These are phyloP conservation scores for Balearica regulorum DNA, from an alignment of 2,797 vertebrate species.

Conservation along the genomic window DNA sequence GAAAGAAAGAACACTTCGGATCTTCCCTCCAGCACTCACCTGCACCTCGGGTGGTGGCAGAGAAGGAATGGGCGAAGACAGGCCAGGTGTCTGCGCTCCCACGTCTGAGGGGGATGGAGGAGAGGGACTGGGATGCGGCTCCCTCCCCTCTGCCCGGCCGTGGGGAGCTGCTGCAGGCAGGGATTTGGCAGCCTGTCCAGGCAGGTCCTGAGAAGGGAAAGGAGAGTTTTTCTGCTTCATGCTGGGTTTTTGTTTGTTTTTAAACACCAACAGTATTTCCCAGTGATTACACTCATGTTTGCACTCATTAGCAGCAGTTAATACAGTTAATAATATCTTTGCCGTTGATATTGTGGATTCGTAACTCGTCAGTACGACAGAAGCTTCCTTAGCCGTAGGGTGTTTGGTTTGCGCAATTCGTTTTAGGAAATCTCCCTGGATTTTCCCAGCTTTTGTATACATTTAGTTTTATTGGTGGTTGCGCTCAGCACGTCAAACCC, in stretches of 20 bases:
- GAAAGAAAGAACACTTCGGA: fast-evolving
- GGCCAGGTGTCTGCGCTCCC: not conserved
- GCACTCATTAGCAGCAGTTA: not conserved
- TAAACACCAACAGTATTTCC: slow-evolving; percentile 5
- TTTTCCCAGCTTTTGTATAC: slow-evolving; percentile 9
- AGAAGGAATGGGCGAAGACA: not conserved
- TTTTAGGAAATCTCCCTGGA: slow-evolving; percentile 26
- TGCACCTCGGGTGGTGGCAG: not conserved
- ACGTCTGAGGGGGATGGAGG: fast-evolving
- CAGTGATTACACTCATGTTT: slow-evolving; percentile 3
- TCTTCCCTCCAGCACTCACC: not conserved
- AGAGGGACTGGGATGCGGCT: not conserved
- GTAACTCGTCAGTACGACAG: not conserved
- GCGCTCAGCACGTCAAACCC: not conserved
- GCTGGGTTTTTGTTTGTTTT: not conserved
- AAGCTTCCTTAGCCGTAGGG: slow-evolving; percentile 8
- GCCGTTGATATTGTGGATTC: not conserved
- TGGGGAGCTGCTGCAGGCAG: not conserved
- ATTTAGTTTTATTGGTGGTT: not conserved
- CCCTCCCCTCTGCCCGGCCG: not conserved
- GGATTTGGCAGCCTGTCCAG: not conserved
- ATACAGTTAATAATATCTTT: not conserved
- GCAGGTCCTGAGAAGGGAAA: not conserved
- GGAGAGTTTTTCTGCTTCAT: not conserved
- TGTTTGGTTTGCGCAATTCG: not conserved